A percentile compares a stretch with the other conserved stretches of the same genome.
phyloP scores from a whole-genome alignment of 92 coral and sea anemone species.

The Phenganax stokvisi region DNA sequence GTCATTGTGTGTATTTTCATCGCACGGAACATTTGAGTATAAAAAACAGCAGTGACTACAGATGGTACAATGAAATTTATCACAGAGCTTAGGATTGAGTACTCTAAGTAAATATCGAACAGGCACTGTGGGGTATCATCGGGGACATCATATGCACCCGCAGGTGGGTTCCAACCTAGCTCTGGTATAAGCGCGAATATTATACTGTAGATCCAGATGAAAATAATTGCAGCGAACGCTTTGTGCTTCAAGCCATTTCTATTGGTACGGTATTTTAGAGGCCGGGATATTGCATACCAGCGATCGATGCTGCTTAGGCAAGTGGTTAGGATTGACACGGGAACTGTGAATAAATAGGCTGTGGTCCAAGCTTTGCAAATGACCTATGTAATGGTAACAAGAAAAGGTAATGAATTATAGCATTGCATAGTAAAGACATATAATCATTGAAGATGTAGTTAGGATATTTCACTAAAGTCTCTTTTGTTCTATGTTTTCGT shows the following conservation, averaged over 20 bases:
- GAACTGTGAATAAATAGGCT: conserved; percentile 76
- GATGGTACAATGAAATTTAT: conserved; percentile 80
- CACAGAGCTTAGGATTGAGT: conserved; percentile 76
- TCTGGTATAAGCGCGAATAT: conserved; percentile 70
- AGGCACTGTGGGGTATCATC: conserved; percentile 19
- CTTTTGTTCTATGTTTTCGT: no score
- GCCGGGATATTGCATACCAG: conserved; percentile 79
- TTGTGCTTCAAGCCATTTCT: conserved; percentile 72
- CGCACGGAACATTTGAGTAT: conserved; percentile 55
- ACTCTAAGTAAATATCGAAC: conserved; percentile 61
- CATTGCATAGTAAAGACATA: no score
- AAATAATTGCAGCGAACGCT: conserved; percentile 57
- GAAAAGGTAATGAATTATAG: no score
- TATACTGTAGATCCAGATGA: conserved; percentile 73
- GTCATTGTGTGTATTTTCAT: conserved; percentile 26
- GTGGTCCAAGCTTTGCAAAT: conserved; percentile 76
- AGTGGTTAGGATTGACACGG: conserved; percentile 81
- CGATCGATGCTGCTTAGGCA: conserved; percentile 85
- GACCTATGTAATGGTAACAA: no score
- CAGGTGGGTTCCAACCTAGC: conserved; percentile 75
- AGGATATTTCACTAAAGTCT: no score
- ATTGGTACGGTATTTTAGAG: conserved; percentile 66
- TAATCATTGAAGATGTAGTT: no score
- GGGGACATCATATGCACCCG: conserved; percentile 2
- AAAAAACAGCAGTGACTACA: conserved; percentile 63